Percentiles rank a stretch among this genome's conserved stretches.
phyloP scores from a whole-genome alignment of 2,888 invertebrate species.

The Yponomeuta plumbellus region DNA sequence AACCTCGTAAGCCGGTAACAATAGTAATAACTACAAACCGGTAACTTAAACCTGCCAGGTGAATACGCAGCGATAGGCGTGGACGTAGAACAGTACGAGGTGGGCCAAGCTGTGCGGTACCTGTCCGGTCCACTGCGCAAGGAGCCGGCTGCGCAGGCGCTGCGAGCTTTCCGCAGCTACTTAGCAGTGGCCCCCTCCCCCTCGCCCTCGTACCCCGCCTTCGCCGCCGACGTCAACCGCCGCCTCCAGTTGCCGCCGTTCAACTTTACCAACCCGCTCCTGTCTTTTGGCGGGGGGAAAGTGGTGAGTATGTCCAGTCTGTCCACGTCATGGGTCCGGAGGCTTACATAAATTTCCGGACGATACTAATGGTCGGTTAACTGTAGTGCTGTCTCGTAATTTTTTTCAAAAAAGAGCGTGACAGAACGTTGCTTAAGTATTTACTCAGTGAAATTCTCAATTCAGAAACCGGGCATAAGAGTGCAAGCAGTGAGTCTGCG shows the following conservation, averaged over 20 bases:
- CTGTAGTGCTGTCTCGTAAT: no score
- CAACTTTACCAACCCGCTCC: constrained; percentile 88
- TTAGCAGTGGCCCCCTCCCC: constrained; percentile 88
- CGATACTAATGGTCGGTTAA: no score
- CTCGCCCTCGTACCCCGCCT: constrained; percentile 82
- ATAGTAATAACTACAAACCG: no score
- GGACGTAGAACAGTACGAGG: constrained; percentile 91
- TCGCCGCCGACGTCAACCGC: constrained; percentile 85
- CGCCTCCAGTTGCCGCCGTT: constrained; percentile 92
- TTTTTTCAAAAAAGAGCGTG: no score
- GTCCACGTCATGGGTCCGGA: no score
- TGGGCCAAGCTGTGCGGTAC: constrained; percentile 85
- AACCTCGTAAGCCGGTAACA: no score
- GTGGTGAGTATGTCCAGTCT: constrained; percentile 75
- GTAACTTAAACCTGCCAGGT: constrained; percentile 63
- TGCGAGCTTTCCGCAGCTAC: constrained; percentile 87
- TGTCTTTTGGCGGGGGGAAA: constrained; percentile 83
- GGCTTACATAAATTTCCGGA: no score
- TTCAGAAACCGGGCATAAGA: no score
- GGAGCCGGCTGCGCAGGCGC: constrained; percentile 75
- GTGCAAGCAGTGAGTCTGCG: no score
- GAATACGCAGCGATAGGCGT: constrained; percentile 96
- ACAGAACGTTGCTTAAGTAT: no score
- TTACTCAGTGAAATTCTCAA: no score
- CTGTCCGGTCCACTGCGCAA: constrained; percentile 84